Base-by-base conservation (phyloP, 2,797 vertebrate genomes). In the Alfaro cultratus region DNA sequence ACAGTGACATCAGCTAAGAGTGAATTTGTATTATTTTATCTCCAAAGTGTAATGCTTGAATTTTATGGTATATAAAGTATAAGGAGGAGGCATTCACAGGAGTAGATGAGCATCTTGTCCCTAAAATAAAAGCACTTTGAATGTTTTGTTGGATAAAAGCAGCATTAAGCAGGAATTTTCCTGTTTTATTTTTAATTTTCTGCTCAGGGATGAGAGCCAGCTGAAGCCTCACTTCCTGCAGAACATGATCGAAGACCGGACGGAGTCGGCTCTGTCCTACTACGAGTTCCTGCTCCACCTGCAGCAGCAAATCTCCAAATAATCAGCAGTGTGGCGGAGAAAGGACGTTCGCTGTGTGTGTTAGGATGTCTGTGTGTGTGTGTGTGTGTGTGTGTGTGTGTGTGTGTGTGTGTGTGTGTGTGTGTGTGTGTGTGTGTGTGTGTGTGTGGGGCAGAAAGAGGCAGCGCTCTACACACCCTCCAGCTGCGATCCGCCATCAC, bases 241-340 rank as follows among this genome's bases (percentile, higher is more conserved):
- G 94, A 97, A 96, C 93, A 97, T 99, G 98, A 97, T 99, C 67
- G 98, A 99, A 95, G 98, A 99, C 94, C 95, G 98, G 86, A 99
- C 98, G 67, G 98, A 99, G 94, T 99, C 98, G 43, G 98, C 98
- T 67, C 94, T 99, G 93, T 99, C 98, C 0, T 99, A 99, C 90
- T 99, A 99, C 75, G 98, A 99, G 94, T 99, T 99, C 92, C 96
- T 99, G 73, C 97, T 99, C 78, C 98, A 99, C 91, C 90, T 99
- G 91, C 98, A 99, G 82, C 98, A 99, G 93, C 98, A 99, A 96
- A 96, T 98, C 90, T 97, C 97, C 96, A 99, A 99, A 94, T 99
- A 97, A 97, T 47, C 84, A 75, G 26, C 73, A 71, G 46, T 51
- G 73, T 29, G 68, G 49, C 67, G 81, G 88, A 76, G 51, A 39